Evolutionary conservation across 2,888 invertebrate genomes (phyloP).

Genomic region (Ophion ventricosus): DNA sequence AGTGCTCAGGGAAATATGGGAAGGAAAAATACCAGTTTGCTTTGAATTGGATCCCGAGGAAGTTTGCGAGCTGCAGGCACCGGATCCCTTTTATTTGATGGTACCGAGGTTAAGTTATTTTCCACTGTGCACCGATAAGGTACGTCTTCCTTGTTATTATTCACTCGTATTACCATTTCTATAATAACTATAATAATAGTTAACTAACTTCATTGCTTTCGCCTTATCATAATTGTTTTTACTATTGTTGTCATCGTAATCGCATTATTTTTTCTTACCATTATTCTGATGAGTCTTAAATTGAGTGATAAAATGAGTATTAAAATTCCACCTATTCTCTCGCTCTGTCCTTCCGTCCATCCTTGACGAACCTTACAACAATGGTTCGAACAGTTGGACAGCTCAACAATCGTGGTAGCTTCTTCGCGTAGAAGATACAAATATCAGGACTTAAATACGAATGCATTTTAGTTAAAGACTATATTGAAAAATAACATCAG

Average conservation of each 20-base stretch:
- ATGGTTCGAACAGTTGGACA: no score
- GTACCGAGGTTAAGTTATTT: slow-evolving; percentile 97
- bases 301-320: no score
- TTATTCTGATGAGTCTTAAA: background rate
- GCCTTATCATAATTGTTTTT: background rate
- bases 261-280: background rate
- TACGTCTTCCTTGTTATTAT: slow-evolving; percentile 77
- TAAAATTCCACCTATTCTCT: no score
- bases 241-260: background rate
- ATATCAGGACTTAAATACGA: background rate
- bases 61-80: slow-evolving; percentile 93
- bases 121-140: slow-evolving; percentile 97
- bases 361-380: no score
- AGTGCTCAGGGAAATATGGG: slow-evolving; percentile 97
- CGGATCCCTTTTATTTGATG: slow-evolving; percentile 97
- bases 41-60: slow-evolving; percentile 95
- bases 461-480: background rate
- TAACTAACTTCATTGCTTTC: background rate
- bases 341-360: no score
- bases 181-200: background rate
- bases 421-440: background rate
- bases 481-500: background rate
- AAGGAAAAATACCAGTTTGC: slow-evolving; percentile 96
- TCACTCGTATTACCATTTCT: background rate
- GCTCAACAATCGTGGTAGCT: no score